Conservation (phyloP, 2,888 invertebrate species). For the Pseudanteris insignis region DNA sequence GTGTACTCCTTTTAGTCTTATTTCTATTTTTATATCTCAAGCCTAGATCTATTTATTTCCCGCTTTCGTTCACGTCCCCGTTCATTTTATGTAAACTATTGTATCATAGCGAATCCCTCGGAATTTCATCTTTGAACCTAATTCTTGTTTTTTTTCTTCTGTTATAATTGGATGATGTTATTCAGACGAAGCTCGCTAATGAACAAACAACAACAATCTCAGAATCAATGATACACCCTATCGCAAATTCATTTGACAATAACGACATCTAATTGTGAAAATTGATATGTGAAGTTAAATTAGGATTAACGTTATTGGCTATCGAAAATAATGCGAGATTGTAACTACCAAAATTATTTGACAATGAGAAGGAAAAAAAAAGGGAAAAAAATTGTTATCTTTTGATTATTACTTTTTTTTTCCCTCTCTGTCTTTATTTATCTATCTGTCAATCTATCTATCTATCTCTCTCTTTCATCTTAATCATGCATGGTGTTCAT, state of each 20-base stretch:
- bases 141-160: slow-evolving; percentile 30
- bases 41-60: slow-evolving; percentile 40
- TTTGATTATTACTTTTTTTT: too few species aligned
- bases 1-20: slow-evolving; percentile 37
- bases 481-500: slow-evolving; percentile 30
- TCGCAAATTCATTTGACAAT: too few species aligned
- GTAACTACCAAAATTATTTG: slow-evolving; percentile 19
- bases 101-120: slow-evolving; percentile 39
- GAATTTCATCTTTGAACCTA: slow-evolving; percentile 32
- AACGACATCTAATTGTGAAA: slow-evolving; percentile 18
- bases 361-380: too few species aligned
- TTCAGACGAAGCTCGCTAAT: slow-evolving; percentile 24
- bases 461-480: too few species aligned
- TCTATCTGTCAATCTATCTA: too few species aligned
- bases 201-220: too few species aligned
- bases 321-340: slow-evolving; percentile 19
- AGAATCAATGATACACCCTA: too few species aligned
- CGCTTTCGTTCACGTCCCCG: slow-evolving; percentile 34
- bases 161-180: slow-evolving; percentile 37
- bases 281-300: slow-evolving; percentile 30
- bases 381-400: too few species aligned
- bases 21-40: slow-evolving; percentile 41
- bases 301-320: slow-evolving; percentile 33
- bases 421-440: too few species aligned
- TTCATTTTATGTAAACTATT: slow-evolving; percentile 41